These are phyloP conservation scores for Bucorvus abyssinicus DNA, from an alignment of 2,797 vertebrate genomes.

Conservation along the genomic window DNA sequence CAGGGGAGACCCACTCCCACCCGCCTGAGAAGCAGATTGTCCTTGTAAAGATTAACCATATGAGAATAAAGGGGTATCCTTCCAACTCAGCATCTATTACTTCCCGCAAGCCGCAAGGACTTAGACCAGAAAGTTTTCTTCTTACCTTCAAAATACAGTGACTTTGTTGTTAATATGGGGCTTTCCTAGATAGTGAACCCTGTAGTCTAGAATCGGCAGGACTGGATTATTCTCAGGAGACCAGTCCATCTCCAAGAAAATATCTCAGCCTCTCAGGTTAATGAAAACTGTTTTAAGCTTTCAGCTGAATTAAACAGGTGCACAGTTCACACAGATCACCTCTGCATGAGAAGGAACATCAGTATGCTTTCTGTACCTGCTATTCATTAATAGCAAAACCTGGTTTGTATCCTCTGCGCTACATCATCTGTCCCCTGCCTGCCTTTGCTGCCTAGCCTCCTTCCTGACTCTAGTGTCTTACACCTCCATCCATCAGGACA, in stretches of 20 bases:
- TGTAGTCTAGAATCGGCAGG: not conserved
- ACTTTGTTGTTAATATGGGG: not conserved
- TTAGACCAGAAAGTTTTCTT: not conserved
- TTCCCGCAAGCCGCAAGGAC: not conserved
- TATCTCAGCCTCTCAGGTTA: not conserved
- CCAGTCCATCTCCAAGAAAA: not conserved
- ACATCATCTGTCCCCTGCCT: not conserved
- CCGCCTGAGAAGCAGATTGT: not conserved
- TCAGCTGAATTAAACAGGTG: slow-evolving; percentile 22
- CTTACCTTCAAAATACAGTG: not conserved
- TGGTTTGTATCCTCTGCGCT: not conserved
- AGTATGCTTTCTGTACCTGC: not conserved
- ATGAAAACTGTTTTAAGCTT: not conserved
- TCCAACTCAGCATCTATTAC: not conserved
- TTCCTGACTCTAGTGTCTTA: not conserved
- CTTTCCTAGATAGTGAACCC: not conserved
- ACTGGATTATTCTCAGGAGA: not conserved
- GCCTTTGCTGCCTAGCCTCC: not conserved
- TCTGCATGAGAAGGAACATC: not conserved
- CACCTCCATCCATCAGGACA: not conserved
- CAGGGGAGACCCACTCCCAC: not conserved
- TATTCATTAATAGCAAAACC: not conserved
- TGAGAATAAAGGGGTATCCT: not conserved
- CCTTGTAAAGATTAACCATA: not conserved
- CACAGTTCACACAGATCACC: not conserved